A percentile compares a stretch with the other conserved stretches of the same genome.
phyloP scores from a whole-genome alignment of 1,140 invertebrate species.

The Amphibalanus amphitrite region DNA sequence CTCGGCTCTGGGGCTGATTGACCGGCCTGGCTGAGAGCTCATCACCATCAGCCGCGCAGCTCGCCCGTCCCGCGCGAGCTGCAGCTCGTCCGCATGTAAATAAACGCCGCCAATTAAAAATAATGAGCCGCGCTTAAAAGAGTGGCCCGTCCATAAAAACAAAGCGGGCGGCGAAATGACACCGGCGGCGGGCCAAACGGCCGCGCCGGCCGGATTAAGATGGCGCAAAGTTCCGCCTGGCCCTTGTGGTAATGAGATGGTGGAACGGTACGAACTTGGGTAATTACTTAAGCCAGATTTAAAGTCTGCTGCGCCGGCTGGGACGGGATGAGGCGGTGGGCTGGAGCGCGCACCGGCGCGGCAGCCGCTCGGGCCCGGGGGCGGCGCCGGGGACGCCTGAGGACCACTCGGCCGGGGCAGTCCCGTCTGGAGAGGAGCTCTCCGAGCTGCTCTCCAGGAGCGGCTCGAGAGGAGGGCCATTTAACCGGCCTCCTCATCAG shows the following conservation, averaged over 20 bases:
- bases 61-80: neutral
- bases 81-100: neutral
- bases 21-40: neutral
- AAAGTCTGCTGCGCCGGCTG: neutral
- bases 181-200: neutral
- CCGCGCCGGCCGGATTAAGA: neutral
- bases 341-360: neutral
- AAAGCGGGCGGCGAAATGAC: neutral
- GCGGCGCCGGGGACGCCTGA: neutral
- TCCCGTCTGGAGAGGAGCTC: no score
- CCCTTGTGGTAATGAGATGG: slow-evolving; percentile 1
- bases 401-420: no score
- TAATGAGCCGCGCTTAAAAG: neutral
- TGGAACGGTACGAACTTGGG: neutral
- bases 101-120: neutral
- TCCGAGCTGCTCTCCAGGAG: no score
- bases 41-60: neutral
- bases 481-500: no score
- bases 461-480: no score
- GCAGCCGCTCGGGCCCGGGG: neutral
- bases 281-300: neutral
- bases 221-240: neutral
- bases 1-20: neutral
- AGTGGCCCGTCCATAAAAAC: neutral
- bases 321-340: neutral